Base-by-base conservation (phyloP, 2,888 invertebrate genomes). In the Drosophila yooni region DNA sequence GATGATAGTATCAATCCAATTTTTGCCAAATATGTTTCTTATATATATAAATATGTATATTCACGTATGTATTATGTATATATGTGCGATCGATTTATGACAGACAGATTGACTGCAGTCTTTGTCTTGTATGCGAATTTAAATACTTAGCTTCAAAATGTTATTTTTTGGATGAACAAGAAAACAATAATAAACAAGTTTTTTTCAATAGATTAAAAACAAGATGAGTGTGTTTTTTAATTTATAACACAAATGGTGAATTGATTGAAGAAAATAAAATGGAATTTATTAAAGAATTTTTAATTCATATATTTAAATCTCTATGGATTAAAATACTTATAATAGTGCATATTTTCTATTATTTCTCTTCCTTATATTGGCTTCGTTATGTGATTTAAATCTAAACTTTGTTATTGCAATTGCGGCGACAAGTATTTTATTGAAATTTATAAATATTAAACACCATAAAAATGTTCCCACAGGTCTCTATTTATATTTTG, bases 1-100 rank as follows among this genome's bases (percentile, higher is more conserved):
- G 82, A 61, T 43, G 13, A 3, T 82, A 82, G 72, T 60, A 84
- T 61, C 76, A 84, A 84, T 82, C 85, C 85, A 88, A 89, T 77
- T 88, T 85, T 85, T 85, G 85, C 85, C 85, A 85, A 85, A 85
- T 84, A 85, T 85, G 88, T 85, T 89, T 88, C 70, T 70, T 72
- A 60, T 67, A 63, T 65, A 74, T 75, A n/a, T 70, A 58, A 36
- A 18, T 65, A 43, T 70, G 27, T 68, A 52, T 54, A 29, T 70
- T 34, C 64, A 62, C 56, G 43, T 48, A 60, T 61, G 33, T 62
- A 46, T 38, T 52, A 36, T 70, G 58, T 70, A 58, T 36, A 50
- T 13, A 43, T 57, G 67, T 63, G 21, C 59, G 61, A 38, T 58
- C 58, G 31, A 62, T 54, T 43, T 59, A 58, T 43, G 25, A 27